Evolutionary conservation across 1,140 invertebrate genomes (phyloP).

Genomic region (Drosophila littoralis): DNA sequence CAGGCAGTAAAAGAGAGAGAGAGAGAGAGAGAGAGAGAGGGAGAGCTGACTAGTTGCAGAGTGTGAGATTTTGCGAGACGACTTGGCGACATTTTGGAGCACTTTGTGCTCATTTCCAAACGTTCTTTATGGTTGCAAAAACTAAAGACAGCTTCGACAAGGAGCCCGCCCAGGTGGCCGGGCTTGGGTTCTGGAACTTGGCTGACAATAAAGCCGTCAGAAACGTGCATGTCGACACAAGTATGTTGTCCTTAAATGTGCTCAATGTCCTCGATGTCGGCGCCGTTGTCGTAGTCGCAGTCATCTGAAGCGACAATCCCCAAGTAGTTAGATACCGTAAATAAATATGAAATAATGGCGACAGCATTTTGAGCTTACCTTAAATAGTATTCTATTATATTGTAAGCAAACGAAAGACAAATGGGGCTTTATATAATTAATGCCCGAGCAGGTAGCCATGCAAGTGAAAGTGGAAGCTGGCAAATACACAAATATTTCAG

Average conservation of each 20-base stretch:
- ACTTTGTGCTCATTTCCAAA: constrained; percentile 75
- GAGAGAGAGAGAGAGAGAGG: constrained; percentile 9
- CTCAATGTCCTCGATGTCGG: constrained; percentile 30
- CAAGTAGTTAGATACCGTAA: constrained; percentile 29
- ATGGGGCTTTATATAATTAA: too few relatives aligned
- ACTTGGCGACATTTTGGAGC: constrained; percentile 76
- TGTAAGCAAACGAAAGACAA: background rate
- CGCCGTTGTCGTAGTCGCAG: background rate
- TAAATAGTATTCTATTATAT: background rate
- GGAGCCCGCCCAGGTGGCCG: constrained; percentile 12
- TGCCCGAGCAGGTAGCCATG: too few relatives aligned
- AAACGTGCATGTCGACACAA: constrained; percentile 65
- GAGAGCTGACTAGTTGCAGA: background rate
- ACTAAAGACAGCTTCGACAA: constrained; percentile 37
- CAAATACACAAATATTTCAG: too few relatives aligned
- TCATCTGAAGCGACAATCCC: constrained; percentile 23
- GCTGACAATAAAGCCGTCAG: constrained; percentile 76
- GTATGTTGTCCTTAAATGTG: constrained; percentile 39
- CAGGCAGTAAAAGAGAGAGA: background rate
- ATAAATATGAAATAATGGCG: constrained; percentile 17
- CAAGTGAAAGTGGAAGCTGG: too few relatives aligned
- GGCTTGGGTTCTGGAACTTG: constrained; percentile 3
- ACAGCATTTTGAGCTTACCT: constrained; percentile 1
- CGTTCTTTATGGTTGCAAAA: constrained; percentile 15
- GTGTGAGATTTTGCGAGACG: constrained; percentile 30